These are phyloP conservation scores for Achatina immaculata DNA, from an alignment of 1,140 invertebrate species.

Conservation along the genomic window DNA sequence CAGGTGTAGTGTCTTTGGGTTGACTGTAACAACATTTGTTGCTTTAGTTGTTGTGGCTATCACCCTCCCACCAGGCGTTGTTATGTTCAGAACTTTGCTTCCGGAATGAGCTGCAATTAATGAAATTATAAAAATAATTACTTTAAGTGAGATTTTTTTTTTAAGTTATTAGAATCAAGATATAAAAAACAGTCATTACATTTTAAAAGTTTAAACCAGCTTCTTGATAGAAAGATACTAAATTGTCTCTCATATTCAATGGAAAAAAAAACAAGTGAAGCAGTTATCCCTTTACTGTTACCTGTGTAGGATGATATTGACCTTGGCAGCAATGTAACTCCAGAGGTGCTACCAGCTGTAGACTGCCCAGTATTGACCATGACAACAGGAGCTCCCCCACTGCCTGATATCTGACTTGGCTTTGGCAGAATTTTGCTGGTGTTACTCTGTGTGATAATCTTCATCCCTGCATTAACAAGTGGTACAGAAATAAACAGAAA, in stretches of 20 bases:
- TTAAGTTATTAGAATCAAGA: no score
- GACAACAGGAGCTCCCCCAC: slow-evolving; percentile 61
- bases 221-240: no score
- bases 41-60: slow-evolving; percentile 61
- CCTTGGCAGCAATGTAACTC: slow-evolving; percentile 62
- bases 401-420: slow-evolving; percentile 50
- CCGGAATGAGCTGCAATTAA: slow-evolving; percentile 45
- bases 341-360: slow-evolving; percentile 40
- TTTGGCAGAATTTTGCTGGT: slow-evolving; percentile 68
- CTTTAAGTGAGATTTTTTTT: not conserved
- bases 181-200: no score
- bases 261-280: no score
- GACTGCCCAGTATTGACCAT: slow-evolving; percentile 61
- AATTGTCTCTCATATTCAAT: no score
- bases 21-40: slow-evolving; percentile 67
- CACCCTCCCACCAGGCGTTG: slow-evolving; percentile 65
- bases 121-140: slow-evolving; percentile 22
- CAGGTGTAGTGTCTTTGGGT: slow-evolving; percentile 69
- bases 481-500: not conserved
- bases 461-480: slow-evolving; percentile 60
- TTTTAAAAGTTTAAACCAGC: no score
- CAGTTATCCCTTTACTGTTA: no score
- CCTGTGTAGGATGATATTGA: slow-evolving; percentile 54
- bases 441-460: slow-evolving; percentile 69
- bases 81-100: slow-evolving; percentile 66